Base-by-base conservation (phyloP, 2,113 vertebrate species). In the Pan paniscus region DNA sequence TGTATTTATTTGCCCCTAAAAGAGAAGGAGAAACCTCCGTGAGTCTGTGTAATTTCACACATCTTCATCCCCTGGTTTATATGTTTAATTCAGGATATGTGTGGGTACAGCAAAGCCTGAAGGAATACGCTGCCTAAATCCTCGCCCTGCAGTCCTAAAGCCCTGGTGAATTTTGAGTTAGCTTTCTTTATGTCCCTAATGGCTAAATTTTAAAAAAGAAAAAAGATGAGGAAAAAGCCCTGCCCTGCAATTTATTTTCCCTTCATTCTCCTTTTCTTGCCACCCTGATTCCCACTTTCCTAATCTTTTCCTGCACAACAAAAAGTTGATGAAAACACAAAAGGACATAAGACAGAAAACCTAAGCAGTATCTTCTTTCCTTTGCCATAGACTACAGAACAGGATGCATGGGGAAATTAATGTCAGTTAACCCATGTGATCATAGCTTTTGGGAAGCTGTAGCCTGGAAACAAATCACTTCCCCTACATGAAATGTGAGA, bases 401-500 rank as follows among this genome's bases (percentile, higher is more conserved):
- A 90, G 83, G 97, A 78, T 35, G 82, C 76, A 17, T 73, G 25
- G 38, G 61, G 46, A 96, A 84, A 96, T 88, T 52, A 97, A 88
- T 46, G 89, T 96, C 93, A 40, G 46, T 68, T 87, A 93, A 94
- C 32, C 18, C 48, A 80, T 14, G n/a, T 67, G 87, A 80, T 80
- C 93, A 16, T 0, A 3, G 79, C 92, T 97, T 94, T 98, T 67
- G 87, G 85, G 96, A 95, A 97, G 32, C 93, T 96, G 46, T 61
- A 97, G 84, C 68, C 8, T 88, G 90, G 93, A 98, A 98, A 97
- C 35, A 78, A 95, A 75, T 73, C 30, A 97, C 73, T 93, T 79
- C 91, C 78, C 79, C 94, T 80, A 97, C 92, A 12, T 90, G 92
- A n/a, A 97, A 94, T 83, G 94, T 96, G 96, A 97, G 97, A 98